Conservation (phyloP, 2,113 vertebrate species). For the Calidris pygmaea region DNA sequence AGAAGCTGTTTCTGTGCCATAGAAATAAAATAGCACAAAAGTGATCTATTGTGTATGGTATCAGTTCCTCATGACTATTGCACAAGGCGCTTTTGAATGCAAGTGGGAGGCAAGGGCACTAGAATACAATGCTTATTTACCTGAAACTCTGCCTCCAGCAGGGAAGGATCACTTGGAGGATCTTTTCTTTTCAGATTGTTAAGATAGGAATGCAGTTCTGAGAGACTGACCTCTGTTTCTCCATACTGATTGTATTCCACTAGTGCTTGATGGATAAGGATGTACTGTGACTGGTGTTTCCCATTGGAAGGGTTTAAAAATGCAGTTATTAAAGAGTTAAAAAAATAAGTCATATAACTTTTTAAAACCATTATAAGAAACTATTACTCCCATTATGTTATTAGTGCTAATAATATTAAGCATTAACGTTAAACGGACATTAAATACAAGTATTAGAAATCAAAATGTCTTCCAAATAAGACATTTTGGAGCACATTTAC, state of each 20-base stretch:
- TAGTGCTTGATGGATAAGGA: constrained; percentile 94
- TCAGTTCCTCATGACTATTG: background rate
- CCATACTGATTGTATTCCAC: constrained; percentile 94
- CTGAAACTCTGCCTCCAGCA: constrained; percentile 90
- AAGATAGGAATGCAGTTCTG: constrained; percentile 82
- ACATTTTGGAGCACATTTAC: background rate
- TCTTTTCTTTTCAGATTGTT: constrained; percentile 79
- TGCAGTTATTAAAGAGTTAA: background rate
- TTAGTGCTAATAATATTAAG: background rate
- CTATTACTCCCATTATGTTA: background rate
- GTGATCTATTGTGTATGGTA: background rate
- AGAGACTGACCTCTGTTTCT: constrained; percentile 87
- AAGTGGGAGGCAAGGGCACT: background rate
- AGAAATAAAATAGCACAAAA: background rate
- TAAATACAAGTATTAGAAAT: background rate
- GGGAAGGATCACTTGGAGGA: constrained; percentile 73
- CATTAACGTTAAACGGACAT: background rate
- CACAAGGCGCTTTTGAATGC: background rate
- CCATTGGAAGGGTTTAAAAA: constrained; percentile 4
- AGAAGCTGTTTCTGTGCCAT: background rate
- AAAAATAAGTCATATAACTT: background rate
- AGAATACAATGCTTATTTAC: constrained; percentile 63
- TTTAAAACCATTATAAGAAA: background rate
- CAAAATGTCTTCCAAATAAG: background rate
- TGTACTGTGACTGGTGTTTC: constrained; percentile 87